Evolutionary conservation across 2,888 invertebrate genomes (phyloP), one percentile per base, ranked within the genome.

Genomic region (Drosophila silvestris): DNA sequence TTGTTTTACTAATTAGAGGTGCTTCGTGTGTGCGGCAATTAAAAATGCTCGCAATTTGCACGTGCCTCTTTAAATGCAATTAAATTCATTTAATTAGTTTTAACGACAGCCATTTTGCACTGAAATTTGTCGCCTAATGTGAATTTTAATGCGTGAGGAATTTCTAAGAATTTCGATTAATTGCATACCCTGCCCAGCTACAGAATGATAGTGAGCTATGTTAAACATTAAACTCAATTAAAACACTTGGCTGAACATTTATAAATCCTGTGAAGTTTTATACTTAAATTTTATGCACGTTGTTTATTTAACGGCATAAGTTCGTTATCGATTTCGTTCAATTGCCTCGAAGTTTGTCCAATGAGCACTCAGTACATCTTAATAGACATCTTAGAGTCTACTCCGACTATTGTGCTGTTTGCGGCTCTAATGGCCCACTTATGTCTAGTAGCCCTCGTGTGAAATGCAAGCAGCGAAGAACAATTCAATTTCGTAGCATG

Each of bases 51-150:
- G 81, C 86, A 78, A 85, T 89, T 89, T 81, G 86, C 89, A 85
- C 85, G 86, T 85, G 81, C 72, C 82, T 65, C 81, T 87, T 90
- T 62, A 81, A 81, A 86, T 76, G 85, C 85, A 77, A 90, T 89
- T 86, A 89, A 90, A 86, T 83, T 68, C 85, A 67, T 89, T 85
- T 90, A 85, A 85, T 89, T 89, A 77, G 89, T 90, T 85, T 90
- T 89, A 85, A 90, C 84, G 90, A 73, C 89, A 58, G 75, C 60
- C 70, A 90, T 88, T 84, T 88, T 70, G 75, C 84, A 78, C 78
- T 83, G 64, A 56, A 77, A 83, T 68, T 86, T 63, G 77, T 61
- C 65, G 61, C 44, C 68, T 71, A 83, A 73, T 72, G 66, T 53
- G 58, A 53, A 54, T 72, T 71, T 60, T 72, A 44, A 58, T 65